A percentile compares a stretch with the other conserved stretches of the same genome.
Conservation (phyloP, 2,888 invertebrate genomes). For the Ametastegia equiseti region DNA sequence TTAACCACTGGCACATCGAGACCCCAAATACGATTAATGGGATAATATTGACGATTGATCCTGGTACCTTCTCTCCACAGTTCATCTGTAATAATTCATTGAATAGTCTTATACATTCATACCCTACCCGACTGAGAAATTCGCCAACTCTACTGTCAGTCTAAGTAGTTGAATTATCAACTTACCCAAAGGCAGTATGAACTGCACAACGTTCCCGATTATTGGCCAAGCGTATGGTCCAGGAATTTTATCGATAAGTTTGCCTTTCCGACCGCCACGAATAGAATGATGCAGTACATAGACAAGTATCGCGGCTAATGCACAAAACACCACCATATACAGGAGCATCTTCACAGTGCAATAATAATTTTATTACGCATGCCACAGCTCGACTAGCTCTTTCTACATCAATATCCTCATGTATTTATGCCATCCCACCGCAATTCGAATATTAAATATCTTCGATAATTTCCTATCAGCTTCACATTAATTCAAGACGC, state of each 20-base stretch:
- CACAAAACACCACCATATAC: neutral
- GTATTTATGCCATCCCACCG: too few relatives aligned
- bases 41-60: constrained; percentile 60
- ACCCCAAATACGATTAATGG: constrained; percentile 62
- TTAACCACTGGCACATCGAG: constrained; percentile 54
- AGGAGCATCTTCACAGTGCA: neutral
- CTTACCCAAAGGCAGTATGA: constrained; percentile 62
- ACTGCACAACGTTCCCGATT: constrained; percentile 64
- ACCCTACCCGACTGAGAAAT: neutral
- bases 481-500: too few relatives aligned
- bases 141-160: neutral
- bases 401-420: too few relatives aligned
- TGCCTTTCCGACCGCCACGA: constrained; percentile 62
- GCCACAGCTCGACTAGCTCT: too few relatives aligned
- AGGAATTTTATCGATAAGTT: constrained; percentile 68
- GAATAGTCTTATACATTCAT: neutral
- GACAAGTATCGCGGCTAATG: neutral
- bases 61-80: constrained; percentile 57
- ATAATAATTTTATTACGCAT: too few relatives aligned
- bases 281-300: neutral
- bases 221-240: constrained; percentile 68
- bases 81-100: constrained; percentile 53
- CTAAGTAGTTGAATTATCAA: neutral
- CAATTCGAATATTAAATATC: too few relatives aligned
- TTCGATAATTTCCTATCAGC: too few relatives aligned